Conservation (phyloP, 2,797 vertebrate genomes). For the Pristis pectinata region DNA sequence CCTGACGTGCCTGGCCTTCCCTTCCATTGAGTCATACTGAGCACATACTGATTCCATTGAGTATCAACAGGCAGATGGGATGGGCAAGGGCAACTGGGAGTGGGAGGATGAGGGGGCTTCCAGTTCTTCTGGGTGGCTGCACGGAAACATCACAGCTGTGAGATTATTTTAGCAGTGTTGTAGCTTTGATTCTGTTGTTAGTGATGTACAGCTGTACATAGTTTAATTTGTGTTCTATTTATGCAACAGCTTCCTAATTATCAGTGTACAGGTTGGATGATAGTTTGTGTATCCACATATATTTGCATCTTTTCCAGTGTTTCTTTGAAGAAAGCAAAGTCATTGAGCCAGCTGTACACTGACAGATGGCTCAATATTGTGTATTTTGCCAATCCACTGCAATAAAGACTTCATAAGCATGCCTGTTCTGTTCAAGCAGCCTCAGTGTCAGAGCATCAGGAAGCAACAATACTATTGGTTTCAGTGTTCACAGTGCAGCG, state of each 20-base stretch:
- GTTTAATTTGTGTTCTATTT: conserved; percentile 46
- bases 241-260: conserved; percentile 31
- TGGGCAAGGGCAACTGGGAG: not conserved
- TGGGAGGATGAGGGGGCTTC: not conserved
- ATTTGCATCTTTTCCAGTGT: conserved; percentile 1
- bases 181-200: conserved; percentile 21
- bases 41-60: not conserved
- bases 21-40: not conserved
- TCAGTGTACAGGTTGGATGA: conserved; percentile 26
- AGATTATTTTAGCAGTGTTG: conserved; percentile 31
- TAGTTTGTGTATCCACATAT: conserved; percentile 27
- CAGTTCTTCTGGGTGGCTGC: not conserved
- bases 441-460: not conserved
- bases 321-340: conserved; percentile 12
- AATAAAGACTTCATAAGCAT: not conserved
- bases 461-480: no score
- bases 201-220: conserved; percentile 45
- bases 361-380: not conserved
- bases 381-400: not conserved
- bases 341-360: not conserved
- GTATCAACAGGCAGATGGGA: not conserved
- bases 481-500: not conserved
- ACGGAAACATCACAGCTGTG: conserved; percentile 17
- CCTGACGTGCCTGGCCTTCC: no score
- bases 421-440: not conserved